Evolutionary conservation across 92 coral and sea anemone genomes (phyloP).

Genomic region (Galaxea fascicularis): DNA sequence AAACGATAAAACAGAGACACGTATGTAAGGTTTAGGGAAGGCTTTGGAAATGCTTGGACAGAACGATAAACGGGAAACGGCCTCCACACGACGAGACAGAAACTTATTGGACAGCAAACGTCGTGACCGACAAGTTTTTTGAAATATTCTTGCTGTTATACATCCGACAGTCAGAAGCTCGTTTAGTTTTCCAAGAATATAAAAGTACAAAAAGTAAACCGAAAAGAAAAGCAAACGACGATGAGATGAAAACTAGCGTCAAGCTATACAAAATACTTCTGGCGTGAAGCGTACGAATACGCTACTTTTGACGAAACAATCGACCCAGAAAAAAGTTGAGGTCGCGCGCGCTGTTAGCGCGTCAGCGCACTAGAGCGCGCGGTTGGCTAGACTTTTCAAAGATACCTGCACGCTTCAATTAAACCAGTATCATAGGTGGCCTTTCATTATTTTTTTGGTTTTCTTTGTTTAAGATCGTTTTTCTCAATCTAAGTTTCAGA

Average conservation of each 20-base stretch:
- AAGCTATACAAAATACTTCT: neutral
- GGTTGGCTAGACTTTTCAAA: no score
- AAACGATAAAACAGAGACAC: neutral
- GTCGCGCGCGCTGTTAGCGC: constrained; percentile 8
- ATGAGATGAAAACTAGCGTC: neutral
- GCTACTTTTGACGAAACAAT: constrained; percentile 4
- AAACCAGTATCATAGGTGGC: no score
- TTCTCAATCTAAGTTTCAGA: no score
- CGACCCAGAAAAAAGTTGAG: neutral
- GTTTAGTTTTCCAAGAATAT: no score
- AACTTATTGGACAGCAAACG: neutral
- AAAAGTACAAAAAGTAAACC: no score
- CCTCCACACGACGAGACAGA: neutral
- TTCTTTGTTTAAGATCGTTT: no score
- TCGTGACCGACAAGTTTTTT: no score
- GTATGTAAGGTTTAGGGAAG: neutral
- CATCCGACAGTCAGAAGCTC: no score
- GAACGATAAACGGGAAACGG: neutral
- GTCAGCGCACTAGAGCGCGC: no score
- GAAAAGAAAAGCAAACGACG: neutral
- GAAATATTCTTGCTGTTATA: no score
- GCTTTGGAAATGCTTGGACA: neutral
- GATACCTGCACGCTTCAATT: no score
- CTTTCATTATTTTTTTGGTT: no score
- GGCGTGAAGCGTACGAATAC: neutral